phyloP scores from a whole-genome alignment of 2,797 vertebrate genomes.

The Bradypodion ventrale region DNA sequence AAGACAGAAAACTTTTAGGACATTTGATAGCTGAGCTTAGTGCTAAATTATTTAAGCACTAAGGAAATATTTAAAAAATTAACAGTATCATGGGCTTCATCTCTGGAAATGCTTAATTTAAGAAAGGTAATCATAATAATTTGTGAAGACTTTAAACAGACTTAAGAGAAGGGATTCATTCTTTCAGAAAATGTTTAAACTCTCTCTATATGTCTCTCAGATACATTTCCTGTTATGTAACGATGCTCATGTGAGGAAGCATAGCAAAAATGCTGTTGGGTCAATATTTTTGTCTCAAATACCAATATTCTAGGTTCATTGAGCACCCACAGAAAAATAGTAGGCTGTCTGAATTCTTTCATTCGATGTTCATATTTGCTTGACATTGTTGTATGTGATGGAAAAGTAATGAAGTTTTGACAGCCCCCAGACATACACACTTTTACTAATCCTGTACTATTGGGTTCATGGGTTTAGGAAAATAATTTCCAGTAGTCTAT shows the following conservation, averaged over 20 bases:
- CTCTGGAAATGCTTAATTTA: background rate
- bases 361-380: background rate
- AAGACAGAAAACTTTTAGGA: no score
- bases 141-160: background rate
- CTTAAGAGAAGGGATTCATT: background rate
- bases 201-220: background rate
- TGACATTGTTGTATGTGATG: background rate
- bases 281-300: background rate
- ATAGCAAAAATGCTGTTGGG: background rate
- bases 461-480: background rate
- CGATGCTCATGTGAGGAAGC: background rate
- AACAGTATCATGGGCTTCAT: no score
- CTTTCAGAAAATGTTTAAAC: no score
- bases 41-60: no score
- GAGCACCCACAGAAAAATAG: background rate
- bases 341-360: background rate
- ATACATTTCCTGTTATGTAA: background rate
- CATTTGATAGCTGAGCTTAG: no score
- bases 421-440: background rate
- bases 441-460: background rate
- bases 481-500: background rate
- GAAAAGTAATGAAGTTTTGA: background rate
- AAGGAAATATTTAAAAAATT: no score
- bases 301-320: background rate
- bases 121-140: background rate